Evolutionary conservation across 2,113 vertebrate species (phyloP), one percentile per base, ranked within the genome.

Genomic region (Petrocephalus microphthalmus): DNA sequence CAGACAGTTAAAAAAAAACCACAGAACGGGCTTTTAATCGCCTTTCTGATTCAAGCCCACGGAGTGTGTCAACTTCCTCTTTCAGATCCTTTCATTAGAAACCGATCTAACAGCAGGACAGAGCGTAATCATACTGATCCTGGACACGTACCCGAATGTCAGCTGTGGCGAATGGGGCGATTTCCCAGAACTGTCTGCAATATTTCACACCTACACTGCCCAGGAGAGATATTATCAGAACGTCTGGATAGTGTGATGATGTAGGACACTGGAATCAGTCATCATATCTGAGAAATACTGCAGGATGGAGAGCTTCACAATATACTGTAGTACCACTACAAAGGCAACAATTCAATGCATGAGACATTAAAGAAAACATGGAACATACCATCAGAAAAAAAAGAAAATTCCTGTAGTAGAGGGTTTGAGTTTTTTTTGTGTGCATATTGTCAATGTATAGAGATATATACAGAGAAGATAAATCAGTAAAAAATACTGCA

Each of bases 1-100:
- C 60, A 45, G 54, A 52, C n/a, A 19, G 49, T 45, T 20, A 82
- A 45, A 45, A 45, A 37, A 81, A 49, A 22, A 22, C 6, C 42
- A 82, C 29, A 83, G 22, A 81, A 89, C 52, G 71, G 37, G 37
- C 56, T 88, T 25, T 84, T 89, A 84, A 37, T 56, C 17, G 8
- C 78, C 81, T 56, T 83, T 83, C 29, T 64, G 53, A n/a, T 83
- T 78, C 33, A 78, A 42, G 71, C 71, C 71, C 71, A 78, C 5
- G 4, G 67, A 74, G 45, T 83, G 45, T n/a, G 20, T 49, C 22
- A 83, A n/a, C 42, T 83, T 49, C 15, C 71, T 2, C 13, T 78
- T 78, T 42, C 71, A 42, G 71, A 42, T 78, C 5, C 5, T 78
- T 78, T 78, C 33, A 42, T 42, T 78, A 78, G 13, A 78, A 42